These are phyloP conservation scores for Pelecanus crispus DNA, from an alignment of 2,113 vertebrate species.

Conservation along the genomic window DNA sequence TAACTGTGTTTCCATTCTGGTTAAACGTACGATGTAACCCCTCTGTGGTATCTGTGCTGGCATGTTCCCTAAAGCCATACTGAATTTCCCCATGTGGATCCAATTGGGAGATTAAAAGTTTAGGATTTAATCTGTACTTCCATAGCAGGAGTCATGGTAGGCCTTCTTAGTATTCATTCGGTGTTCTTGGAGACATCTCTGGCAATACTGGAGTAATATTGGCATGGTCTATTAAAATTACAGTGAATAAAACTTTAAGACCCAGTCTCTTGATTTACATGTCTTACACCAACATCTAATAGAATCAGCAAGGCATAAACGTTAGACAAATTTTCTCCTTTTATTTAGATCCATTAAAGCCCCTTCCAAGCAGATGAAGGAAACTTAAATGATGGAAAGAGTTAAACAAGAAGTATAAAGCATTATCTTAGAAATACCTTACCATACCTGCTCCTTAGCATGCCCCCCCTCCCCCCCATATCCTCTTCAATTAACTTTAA, in stretches of 20 bases:
- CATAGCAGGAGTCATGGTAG: not conserved
- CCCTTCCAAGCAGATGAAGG: not conserved
- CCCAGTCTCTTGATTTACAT: not conserved
- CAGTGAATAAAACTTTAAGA: slow-evolving; percentile 44
- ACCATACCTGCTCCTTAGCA: not conserved
- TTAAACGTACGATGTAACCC: fast-evolving
- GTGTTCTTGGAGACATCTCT: not conserved
- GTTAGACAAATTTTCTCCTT: not conserved
- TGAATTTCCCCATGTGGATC: not conserved
- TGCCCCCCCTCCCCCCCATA: not conserved
- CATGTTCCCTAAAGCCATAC: not conserved
- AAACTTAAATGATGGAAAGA: not conserved
- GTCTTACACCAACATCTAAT: not conserved
- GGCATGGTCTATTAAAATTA: not conserved
- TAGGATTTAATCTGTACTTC: not conserved
- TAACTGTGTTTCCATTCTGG: not conserved
- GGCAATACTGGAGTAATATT: not conserved
- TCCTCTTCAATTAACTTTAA: not conserved
- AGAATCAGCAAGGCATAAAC: not conserved
- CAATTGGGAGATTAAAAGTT: not conserved
- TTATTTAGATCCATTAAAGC: not conserved
- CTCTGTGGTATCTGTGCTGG: not conserved
- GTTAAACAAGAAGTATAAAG: not conserved
- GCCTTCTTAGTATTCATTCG: not conserved
- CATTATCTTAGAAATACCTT: not conserved